These are phyloP conservation scores for Scartelaos histophorus DNA, from an alignment of 2,113 vertebrate genomes.

Conservation along the genomic window DNA sequence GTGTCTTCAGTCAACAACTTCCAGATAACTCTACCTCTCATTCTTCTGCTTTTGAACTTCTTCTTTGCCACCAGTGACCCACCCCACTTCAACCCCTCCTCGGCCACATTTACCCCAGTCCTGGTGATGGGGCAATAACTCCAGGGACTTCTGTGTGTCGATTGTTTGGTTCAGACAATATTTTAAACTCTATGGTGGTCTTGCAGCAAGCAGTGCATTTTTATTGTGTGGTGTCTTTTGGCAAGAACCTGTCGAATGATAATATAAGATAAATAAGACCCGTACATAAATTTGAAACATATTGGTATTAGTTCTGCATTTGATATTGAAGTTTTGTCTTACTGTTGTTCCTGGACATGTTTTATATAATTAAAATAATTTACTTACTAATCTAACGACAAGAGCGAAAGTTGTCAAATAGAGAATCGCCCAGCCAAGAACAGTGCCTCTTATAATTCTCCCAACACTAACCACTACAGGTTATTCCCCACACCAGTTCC, in stretches of 20 bases:
- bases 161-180: not conserved
- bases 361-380: not conserved
- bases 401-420: not conserved
- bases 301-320: not conserved
- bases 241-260: not conserved
- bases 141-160: not conserved
- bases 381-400: not conserved
- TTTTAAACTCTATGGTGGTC: not conserved
- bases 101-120: constrained; percentile 14
- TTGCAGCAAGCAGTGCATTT: not conserved
- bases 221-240: not conserved
- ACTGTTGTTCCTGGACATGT: not conserved
- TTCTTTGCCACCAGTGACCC: constrained; percentile 47
- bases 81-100: constrained; percentile 46
- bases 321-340: not conserved
- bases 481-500: not conserved
- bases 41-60: constrained; percentile 70
- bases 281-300: not conserved
- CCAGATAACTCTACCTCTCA: constrained; percentile 47
- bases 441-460: not conserved
- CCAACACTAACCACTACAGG: not conserved
- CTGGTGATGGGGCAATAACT: constrained; percentile 17
- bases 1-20: constrained; percentile 55
- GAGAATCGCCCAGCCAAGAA: not conserved
- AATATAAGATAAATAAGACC: not conserved